Base-by-base conservation (phyloP, 2,113 vertebrate species). In the Euleptes europaea region DNA sequence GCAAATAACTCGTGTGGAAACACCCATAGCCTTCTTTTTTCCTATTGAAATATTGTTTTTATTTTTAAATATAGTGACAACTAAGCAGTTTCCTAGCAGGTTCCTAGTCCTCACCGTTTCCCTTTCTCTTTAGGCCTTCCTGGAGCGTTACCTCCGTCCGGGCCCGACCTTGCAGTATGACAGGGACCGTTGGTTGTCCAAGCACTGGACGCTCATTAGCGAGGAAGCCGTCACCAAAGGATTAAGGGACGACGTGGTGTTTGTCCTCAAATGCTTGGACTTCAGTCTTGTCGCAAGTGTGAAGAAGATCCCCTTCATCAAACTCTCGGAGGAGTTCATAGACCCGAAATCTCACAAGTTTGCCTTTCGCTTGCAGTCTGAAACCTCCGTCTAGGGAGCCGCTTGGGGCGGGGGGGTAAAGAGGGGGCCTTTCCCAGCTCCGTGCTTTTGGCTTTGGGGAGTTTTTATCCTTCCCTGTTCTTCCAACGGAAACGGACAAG, bases 301-400 rank as follows among this genome's bases (percentile, higher is more conserved):
- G 95, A 97, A 97, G 94, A 96, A 96, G 91, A 96, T 97, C n/a
- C 97, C 97, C 13, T 96, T 96, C 91, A 96, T 97, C 84, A 95
- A 96, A 42, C 97, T 97, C 88, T 96, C 95, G 0, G 97, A 97
- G 83, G 96, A 96, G 90, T 97, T 97, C 93, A 92, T 97, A 91
- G 96, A 97, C 91, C 96, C 97, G 78, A 97, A 96, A 88, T 97
- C 96, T 83, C 97, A 97, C 92, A 97, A 95, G 90, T 97, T 97
- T 71, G 94, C 96, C 74, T 94, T 97, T 81, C 96, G 94, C 91
- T 92, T 97, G 82, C 96, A 97, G 89, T 97, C 97, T 0, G 97
- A 97, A 93, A 97, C 97, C 40, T 97, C 96, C 0, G 96, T 97
- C 86, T 97, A 91, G 92, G 91, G 89, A 35, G 11, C 4, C 5